Evolutionary conservation across 2,113 vertebrate genomes (phyloP).

Genomic region (Oryzias melastigma): DNA sequence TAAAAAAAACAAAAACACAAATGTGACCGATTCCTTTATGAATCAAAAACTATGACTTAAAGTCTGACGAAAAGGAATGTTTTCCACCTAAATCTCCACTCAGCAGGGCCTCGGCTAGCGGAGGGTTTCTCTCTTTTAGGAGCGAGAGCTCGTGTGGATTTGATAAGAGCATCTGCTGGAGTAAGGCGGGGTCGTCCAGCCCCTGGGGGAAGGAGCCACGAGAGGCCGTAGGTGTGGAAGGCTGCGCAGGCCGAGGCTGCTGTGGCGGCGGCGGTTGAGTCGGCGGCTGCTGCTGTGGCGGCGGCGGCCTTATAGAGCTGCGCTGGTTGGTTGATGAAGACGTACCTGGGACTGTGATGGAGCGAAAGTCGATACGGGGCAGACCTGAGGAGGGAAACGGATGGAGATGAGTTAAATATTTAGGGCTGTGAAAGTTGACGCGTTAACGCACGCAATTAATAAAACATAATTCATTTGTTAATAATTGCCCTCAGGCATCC

Average conservation of each 20-base stretch:
- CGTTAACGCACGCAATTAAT: too few species aligned
- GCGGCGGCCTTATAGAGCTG: slow-evolving; percentile 52
- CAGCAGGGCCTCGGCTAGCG: slow-evolving; percentile 92
- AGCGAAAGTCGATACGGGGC: slow-evolving; percentile 95
- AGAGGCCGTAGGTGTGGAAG: slow-evolving; percentile 56
- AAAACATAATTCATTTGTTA: too few species aligned
- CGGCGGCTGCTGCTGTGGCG: slow-evolving; percentile 24
- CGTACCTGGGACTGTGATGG: slow-evolving; percentile 90
- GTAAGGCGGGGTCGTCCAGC: slow-evolving; percentile 88
- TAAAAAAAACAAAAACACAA: slow-evolving; percentile 45
- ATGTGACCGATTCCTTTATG: not conserved
- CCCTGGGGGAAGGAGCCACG: slow-evolving; percentile 83
- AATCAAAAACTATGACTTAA: slow-evolving; percentile 1
- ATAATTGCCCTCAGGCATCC: too few species aligned
- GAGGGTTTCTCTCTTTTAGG: slow-evolving; percentile 94
- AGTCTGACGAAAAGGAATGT: not conserved
- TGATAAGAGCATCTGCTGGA: slow-evolving; percentile 93
- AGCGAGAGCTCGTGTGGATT: slow-evolving; percentile 97
- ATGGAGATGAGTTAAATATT: not conserved
- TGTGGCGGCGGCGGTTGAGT: slow-evolving; percentile 14
- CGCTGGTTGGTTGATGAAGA: slow-evolving; percentile 70
- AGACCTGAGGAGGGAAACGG: slow-evolving; percentile 75
- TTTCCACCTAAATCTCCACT: slow-evolving; percentile 92
- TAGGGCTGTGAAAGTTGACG: too few species aligned
- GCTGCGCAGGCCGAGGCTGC: slow-evolving; percentile 42